These are phyloP conservation scores for Falcunculus frontatus DNA, from an alignment of 2,113 vertebrate species.

Conservation along the genomic window DNA sequence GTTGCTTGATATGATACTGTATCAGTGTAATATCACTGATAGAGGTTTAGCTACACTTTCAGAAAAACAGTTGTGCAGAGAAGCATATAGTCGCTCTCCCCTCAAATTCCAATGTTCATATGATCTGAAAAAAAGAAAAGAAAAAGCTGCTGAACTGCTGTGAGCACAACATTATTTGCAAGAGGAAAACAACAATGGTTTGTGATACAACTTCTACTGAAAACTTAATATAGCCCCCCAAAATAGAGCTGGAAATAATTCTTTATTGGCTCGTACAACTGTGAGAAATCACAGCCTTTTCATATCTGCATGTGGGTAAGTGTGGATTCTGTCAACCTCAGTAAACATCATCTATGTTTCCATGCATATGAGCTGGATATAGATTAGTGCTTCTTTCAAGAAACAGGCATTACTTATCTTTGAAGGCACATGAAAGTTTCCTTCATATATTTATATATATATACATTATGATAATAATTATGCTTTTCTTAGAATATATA, in stretches of 20 bases:
- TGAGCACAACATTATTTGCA: background rate
- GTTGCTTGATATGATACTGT: background rate
- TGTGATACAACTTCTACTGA: background rate
- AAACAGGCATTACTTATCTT: background rate
- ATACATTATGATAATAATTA: background rate
- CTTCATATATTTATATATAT: background rate
- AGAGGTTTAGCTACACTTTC: background rate
- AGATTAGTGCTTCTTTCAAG: background rate
- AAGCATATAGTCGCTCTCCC: background rate
- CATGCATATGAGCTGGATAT: background rate
- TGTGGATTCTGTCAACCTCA: background rate
- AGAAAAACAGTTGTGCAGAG: background rate
- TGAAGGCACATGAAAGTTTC: background rate
- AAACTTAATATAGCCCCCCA: background rate
- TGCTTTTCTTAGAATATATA: background rate
- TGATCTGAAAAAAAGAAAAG: constrained; percentile 50
- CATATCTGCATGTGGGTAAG: background rate
- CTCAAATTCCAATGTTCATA: background rate
- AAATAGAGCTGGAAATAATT: background rate
- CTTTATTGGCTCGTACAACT: background rate
- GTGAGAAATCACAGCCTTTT: background rate
- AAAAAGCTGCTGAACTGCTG: background rate
- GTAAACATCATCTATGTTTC: background rate
- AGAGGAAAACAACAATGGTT: background rate
- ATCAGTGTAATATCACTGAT: background rate